These are phyloP conservation scores for Hydrochoerus hydrochaeris DNA, from an alignment of 2,113 vertebrate species.

Conservation along the genomic window DNA sequence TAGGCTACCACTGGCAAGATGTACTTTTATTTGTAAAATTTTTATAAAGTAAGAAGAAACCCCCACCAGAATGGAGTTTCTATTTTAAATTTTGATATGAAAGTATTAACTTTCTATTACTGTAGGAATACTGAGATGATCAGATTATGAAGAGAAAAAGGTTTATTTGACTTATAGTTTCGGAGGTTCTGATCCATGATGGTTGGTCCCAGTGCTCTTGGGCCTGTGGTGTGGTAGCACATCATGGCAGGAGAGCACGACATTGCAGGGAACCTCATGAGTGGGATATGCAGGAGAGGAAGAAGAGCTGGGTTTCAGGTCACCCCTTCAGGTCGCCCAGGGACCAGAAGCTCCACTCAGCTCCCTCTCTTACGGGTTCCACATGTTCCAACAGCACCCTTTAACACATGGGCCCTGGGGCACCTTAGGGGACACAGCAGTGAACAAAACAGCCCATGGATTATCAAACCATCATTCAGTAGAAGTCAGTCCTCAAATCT, in stretches of 20 bases:
- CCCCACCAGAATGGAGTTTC: not conserved
- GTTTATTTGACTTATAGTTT: not conserved
- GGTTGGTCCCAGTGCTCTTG: not conserved
- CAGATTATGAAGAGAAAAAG: not conserved
- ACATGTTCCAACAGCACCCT: not conserved
- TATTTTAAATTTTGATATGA: not conserved
- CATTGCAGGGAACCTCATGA: not conserved
- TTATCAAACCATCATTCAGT: not conserved
- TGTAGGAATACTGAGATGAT: not conserved
- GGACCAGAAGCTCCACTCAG: not conserved
- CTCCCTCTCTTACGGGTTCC: not conserved
- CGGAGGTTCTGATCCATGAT: not conserved
- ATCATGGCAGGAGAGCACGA: not conserved
- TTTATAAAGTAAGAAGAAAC: not conserved
- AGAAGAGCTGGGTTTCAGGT: not conserved
- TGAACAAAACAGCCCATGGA: not conserved
- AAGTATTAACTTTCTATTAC: not conserved
- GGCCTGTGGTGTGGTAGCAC: accelerated
- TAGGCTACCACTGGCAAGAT: not conserved
- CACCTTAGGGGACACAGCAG: not conserved
- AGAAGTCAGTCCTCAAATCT: not conserved
- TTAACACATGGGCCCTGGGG: not conserved
- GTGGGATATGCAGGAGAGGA: not conserved
- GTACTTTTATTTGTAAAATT: conserved; percentile 21
- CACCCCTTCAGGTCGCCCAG: not conserved